Evolutionary conservation across 1,140 invertebrate species (phyloP), one percentile per base, ranked within the genome.

Genomic region (Zaprionus ghesquierei): DNA sequence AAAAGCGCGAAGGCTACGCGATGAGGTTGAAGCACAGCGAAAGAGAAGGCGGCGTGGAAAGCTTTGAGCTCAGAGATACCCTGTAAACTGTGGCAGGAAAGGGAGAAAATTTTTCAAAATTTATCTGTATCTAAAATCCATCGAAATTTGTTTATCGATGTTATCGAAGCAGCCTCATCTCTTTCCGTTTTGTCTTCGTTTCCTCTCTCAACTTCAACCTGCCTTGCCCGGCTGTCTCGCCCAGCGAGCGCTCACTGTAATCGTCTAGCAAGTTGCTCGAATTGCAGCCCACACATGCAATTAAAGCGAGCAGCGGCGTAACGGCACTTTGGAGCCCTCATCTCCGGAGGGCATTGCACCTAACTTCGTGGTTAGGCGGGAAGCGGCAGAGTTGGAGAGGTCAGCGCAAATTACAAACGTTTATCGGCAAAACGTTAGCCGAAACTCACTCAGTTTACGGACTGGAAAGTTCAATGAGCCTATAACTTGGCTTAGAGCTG

Each of bases 231-330:
- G n/a, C n/a, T 15, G 5, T 27, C 27, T 2, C 5, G 6, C 8
- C 33, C 54, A 29, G 38, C 20, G 25, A 49, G 50, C 20, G 10
- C 20, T 27, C 38, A 56, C 59, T 38, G 23, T 63, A 12, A 9
- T n/a, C 58, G 31, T 22, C 53, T 64, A 69, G 50, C n/a, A n/a
- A 12, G 6, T 18, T 68, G 51, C 20, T 20, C 44, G 12, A 50
- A n/a, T 55, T 65, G 62, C 62, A 50, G 54, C 53, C 69, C 69
- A 66, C 69, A 66, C 62, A 53, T 71, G 69, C 69, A 71, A 71
- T 71, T 71, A 71, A 65, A 59, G 46, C 53, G 53, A 22, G 44
- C 61, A 66, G 44, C 58, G 38, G 62, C 69, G 69, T 71, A 71
- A 66, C 69, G 62, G 62, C 18, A 15, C 51, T 66, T 71, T 33